These are phyloP conservation scores for Xerus rutilus DNA, from an alignment of 2,797 vertebrate genomes.

Conservation along the genomic window DNA sequence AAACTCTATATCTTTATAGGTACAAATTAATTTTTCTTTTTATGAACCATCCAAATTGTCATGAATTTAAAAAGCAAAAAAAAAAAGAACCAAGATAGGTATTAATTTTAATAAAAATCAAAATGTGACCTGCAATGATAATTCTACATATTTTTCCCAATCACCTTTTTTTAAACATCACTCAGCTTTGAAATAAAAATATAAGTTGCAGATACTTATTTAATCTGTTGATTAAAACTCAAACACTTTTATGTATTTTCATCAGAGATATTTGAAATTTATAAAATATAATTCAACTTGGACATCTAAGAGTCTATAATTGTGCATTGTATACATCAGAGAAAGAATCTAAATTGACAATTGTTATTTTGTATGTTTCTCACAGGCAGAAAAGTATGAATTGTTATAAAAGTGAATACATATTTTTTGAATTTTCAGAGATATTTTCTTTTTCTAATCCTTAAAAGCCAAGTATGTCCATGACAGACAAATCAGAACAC, in stretches of 20 bases:
- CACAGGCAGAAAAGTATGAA: slow-evolving; percentile 5
- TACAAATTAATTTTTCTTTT: slow-evolving; percentile 50
- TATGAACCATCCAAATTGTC: slow-evolving; percentile 2
- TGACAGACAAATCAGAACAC: slow-evolving; percentile 30
- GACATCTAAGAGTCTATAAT: background rate
- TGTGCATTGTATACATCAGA: background rate
- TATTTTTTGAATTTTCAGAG: slow-evolving; percentile 41
- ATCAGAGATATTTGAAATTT: background rate
- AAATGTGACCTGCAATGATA: slow-evolving; percentile 6
- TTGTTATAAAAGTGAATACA: background rate
- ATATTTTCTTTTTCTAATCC: slow-evolving; percentile 9
- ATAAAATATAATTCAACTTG: background rate
- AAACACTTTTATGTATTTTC: background rate
- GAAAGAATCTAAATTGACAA: background rate
- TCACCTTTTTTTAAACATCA: background rate
- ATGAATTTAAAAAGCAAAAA: background rate
- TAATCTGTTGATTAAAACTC: slow-evolving; percentile 41
- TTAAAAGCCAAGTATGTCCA: slow-evolving; percentile 45
- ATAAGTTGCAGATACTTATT: background rate
- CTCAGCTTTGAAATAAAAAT: slow-evolving; percentile 41
- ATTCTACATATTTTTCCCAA: slow-evolving; percentile 13
- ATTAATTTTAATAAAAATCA: slow-evolving; percentile 55
- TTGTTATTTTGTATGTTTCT: background rate
- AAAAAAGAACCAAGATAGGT: background rate
- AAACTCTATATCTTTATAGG: background rate